phyloP scores from a whole-genome alignment of 1,140 invertebrate genomes.

The Leptestheria dahalacensis region DNA sequence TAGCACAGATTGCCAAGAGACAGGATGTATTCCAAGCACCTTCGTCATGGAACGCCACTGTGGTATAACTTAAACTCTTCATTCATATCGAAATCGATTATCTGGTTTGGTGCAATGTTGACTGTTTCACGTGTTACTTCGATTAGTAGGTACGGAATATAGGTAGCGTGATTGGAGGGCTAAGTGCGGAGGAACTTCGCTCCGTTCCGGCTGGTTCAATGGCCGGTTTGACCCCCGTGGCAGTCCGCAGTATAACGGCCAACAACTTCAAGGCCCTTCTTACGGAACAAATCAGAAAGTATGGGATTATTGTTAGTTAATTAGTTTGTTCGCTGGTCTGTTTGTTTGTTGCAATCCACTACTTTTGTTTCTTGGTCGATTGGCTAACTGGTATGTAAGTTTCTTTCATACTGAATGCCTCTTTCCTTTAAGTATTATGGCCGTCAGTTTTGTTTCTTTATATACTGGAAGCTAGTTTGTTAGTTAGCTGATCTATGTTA shows the following conservation, averaged over 20 bases:
- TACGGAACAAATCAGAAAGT: conserved; percentile 10
- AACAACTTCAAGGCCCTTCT: conserved; percentile 11
- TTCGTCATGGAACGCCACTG: conserved; percentile 1
- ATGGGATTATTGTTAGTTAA: no score
- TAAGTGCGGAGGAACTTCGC: conserved; percentile 6
- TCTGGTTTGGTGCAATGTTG: no score
- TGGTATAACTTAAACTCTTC: neutral
- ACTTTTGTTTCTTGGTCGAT: neutral
- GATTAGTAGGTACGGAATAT: conserved; percentile 11
- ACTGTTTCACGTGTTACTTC: no score
- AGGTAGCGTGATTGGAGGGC: conserved; percentile 8
- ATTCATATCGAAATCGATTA: no score
- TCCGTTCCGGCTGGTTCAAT: neutral
- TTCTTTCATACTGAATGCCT: no score
- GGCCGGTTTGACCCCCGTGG: conserved; percentile 3
- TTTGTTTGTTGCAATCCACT: no score
- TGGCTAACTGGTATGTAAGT: no score
- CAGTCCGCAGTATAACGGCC: neutral
- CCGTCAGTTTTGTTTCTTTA: no score
- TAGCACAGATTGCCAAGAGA: neutral
- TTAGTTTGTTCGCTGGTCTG: no score
- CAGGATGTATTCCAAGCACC: neutral
- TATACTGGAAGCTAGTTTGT: no score
- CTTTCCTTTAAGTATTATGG: no score
- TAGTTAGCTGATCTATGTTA: no score